phyloP scores from a whole-genome alignment of 2,113 vertebrate genomes.

The Origma solitaria region DNA sequence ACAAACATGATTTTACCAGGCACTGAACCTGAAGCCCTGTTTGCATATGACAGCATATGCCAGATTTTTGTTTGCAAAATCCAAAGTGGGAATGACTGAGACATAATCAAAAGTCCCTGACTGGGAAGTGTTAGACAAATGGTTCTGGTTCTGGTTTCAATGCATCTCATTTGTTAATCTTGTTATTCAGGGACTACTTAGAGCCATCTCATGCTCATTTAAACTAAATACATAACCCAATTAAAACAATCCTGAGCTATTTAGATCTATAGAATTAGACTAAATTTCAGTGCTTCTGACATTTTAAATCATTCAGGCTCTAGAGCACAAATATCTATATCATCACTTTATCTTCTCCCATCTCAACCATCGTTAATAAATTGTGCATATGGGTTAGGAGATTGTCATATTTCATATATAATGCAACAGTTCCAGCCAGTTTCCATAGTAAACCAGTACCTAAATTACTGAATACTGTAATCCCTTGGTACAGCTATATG shows the following conservation, averaged over 20 bases:
- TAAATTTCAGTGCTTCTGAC: constrained; percentile 13
- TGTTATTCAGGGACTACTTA: constrained; percentile 38
- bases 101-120: background rate
- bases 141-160: constrained; percentile 37
- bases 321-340: background rate
- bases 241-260: constrained; percentile 48
- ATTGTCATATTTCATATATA: background rate
- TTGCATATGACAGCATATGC: background rate
- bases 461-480: background rate
- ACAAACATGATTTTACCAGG: background rate
- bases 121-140: background rate
- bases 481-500: background rate
- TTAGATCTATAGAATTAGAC: background rate
- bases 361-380: background rate
- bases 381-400: background rate
- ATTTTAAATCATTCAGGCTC: background rate
- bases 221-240: constrained; percentile 55
- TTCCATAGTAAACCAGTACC: background rate
- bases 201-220: constrained; percentile 5
- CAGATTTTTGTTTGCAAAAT: background rate
- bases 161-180: constrained; percentile 34
- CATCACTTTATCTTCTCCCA: background rate
- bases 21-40: background rate
- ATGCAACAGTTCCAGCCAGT: background rate
- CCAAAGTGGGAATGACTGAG: background rate